phyloP scores from a whole-genome alignment of 2,113 vertebrate species.

The Paramormyrops kingsleyae region DNA sequence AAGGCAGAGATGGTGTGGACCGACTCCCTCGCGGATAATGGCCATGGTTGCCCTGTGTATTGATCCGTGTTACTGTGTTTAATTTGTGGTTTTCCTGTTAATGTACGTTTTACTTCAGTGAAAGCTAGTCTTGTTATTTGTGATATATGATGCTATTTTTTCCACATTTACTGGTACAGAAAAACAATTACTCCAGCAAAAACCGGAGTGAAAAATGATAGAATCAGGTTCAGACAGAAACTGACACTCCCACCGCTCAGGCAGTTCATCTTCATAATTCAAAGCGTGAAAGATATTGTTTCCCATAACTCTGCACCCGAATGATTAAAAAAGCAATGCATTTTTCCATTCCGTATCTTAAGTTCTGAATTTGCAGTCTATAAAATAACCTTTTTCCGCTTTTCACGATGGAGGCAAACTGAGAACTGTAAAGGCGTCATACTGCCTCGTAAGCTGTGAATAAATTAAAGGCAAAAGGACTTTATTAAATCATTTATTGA shows the following conservation, averaged over 20 bases:
- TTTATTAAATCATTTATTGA: constrained; percentile 72
- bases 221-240: not conserved
- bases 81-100: not conserved
- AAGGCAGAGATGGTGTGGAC: not conserved
- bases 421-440: not conserved
- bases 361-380: not conserved
- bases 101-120: not conserved
- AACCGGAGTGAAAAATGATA: not conserved
- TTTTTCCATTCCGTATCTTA: not conserved
- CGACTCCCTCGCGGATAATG: not conserved
- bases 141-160: not conserved
- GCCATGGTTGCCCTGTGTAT: not conserved
- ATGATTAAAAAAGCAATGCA: not conserved
- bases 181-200: not conserved
- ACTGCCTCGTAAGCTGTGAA: not conserved
- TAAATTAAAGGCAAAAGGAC: constrained; percentile 22
- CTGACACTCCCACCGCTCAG: not conserved
- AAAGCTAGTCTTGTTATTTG: not conserved
- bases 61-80: not conserved
- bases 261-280: not conserved
- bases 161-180: not conserved
- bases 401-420: not conserved
- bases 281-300: not conserved
- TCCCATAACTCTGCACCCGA: not conserved
- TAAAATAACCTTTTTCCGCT: not conserved